Percentiles rank a stretch among this genome's conserved stretches.
phyloP scores from a whole-genome alignment of 2,888 invertebrate genomes.

The Ennomos quercinarius region DNA sequence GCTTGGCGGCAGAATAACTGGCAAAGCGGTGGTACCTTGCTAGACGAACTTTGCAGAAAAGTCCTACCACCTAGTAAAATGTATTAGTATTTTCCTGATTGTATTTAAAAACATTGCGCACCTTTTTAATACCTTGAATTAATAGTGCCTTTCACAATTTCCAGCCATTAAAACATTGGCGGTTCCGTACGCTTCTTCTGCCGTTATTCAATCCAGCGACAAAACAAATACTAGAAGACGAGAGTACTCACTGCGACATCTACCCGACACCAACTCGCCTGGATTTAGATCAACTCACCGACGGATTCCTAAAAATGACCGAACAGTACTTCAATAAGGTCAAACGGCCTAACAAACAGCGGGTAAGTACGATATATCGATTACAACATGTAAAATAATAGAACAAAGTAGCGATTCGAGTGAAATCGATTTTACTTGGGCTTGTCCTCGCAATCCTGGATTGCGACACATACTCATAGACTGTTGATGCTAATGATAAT shows the following conservation, averaged over 20 bases:
- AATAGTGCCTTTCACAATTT: background rate
- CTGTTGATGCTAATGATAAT: slow-evolving; percentile 13
- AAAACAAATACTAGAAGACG: slow-evolving; percentile 91
- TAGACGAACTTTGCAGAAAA: too few relatives aligned
- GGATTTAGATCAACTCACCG: slow-evolving; percentile 88
- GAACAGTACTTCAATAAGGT: slow-evolving; percentile 96
- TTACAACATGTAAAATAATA: background rate
- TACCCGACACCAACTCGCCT: slow-evolving; percentile 88
- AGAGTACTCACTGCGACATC: slow-evolving; percentile 91
- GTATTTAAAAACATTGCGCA: too few relatives aligned
- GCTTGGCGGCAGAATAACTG: too few relatives aligned
- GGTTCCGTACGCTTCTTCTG: slow-evolving; percentile 95
- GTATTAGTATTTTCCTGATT: too few relatives aligned
- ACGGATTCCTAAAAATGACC: slow-evolving; percentile 92
- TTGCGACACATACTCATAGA: background rate
- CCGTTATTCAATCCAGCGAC: slow-evolving; percentile 93
- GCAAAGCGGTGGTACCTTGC: too few relatives aligned
- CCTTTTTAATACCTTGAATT: too few relatives aligned
- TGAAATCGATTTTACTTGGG: slow-evolving; percentile 6
- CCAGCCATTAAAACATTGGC: slow-evolving; percentile 94
- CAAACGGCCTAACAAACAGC: slow-evolving; percentile 91
- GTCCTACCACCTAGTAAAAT: too few relatives aligned
- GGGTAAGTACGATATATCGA: slow-evolving; percentile 86
- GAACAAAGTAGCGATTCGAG: slow-evolving; percentile 1
- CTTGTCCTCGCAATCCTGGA: background rate